A percentile compares a stretch with the other conserved stretches of the same genome.
These are phyloP conservation scores for Chiridota heheva DNA, from an alignment of 35 echinoderm and acorn worm species.

Conservation along the genomic window DNA sequence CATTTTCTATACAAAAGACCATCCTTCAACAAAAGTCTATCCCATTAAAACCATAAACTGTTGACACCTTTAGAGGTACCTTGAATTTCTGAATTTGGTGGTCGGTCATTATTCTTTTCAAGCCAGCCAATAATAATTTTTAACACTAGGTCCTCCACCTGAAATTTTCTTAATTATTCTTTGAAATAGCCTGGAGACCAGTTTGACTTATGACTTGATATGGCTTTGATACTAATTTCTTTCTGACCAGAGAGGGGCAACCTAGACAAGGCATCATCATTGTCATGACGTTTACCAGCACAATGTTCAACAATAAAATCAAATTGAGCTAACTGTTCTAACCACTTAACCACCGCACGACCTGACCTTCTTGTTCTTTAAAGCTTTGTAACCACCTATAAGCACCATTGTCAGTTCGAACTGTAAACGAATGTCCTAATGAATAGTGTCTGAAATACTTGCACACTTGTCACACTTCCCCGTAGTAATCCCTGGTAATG, in stretches of 20 bases:
- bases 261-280: conserved; percentile 52
- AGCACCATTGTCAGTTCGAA: conserved; percentile 33
- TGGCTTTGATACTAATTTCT: background rate
- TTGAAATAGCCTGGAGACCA: background rate
- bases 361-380: conserved; percentile 13
- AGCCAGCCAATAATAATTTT: conserved; percentile 8
- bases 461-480: too few species aligned
- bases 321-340: background rate
- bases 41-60: conserved; percentile 35
- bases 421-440: conserved; percentile 1
- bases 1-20: conserved; percentile 24
- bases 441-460: conserved; percentile 22
- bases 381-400: conserved; percentile 12
- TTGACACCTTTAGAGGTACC: background rate
- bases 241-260: background rate
- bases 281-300: conserved; percentile 31
- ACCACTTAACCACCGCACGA: background rate
- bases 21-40: background rate
- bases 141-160: background rate
- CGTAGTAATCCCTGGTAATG: too few species aligned
- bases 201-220: background rate
- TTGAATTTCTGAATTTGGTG: background rate
- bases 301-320: conserved; percentile 18
- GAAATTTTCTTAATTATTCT: background rate
- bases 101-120: background rate